Conservation (phyloP, 1,140 invertebrate species). For the Solenopsis fugax region DNA sequence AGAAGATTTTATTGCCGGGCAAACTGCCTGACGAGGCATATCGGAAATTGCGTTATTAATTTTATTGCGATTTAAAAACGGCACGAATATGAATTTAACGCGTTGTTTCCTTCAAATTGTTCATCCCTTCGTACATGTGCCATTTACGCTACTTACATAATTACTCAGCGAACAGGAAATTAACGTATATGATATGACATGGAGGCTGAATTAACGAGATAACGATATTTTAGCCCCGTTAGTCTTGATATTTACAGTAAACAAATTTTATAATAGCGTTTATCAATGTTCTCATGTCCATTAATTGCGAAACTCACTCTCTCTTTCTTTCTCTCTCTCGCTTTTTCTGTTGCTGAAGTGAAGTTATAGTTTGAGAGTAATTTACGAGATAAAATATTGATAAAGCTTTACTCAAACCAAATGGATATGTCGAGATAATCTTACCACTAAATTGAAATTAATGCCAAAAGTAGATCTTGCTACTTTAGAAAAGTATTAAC, state of each 20-base stretch:
- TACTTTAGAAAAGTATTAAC: too few relatives aligned
- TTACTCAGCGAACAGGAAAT: slow-evolving; percentile 49
- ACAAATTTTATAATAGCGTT: slow-evolving; percentile 22
- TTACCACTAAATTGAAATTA: neutral
- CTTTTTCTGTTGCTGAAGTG: neutral
- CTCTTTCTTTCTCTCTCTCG: neutral
- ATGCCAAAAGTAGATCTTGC: neutral
- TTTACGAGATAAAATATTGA: slow-evolving; percentile 35
- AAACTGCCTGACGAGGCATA: neutral
- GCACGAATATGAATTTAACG: slow-evolving; percentile 20
- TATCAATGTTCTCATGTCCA: slow-evolving; percentile 2
- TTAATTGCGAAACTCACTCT: slow-evolving; percentile 15
- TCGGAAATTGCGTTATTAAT: slow-evolving; percentile 16
- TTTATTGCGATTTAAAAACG: slow-evolving; percentile 33
- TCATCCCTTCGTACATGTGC: slow-evolving; percentile 12
- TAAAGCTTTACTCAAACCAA: neutral
- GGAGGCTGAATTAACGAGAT: slow-evolving; percentile 46
- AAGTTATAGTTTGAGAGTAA: neutral
- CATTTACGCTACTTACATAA: slow-evolving; percentile 57
- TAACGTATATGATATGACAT: slow-evolving; percentile 34
- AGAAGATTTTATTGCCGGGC: neutral
- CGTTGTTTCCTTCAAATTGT: slow-evolving; percentile 46
- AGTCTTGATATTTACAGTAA: slow-evolving; percentile 45
- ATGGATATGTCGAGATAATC: neutral
- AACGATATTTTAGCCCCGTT: slow-evolving; percentile 34